Percentiles rank a stretch among this genome's conserved stretches.
Evolutionary conservation across 1,140 invertebrate species (phyloP).

Genomic region (Dreissena polymorpha): DNA sequence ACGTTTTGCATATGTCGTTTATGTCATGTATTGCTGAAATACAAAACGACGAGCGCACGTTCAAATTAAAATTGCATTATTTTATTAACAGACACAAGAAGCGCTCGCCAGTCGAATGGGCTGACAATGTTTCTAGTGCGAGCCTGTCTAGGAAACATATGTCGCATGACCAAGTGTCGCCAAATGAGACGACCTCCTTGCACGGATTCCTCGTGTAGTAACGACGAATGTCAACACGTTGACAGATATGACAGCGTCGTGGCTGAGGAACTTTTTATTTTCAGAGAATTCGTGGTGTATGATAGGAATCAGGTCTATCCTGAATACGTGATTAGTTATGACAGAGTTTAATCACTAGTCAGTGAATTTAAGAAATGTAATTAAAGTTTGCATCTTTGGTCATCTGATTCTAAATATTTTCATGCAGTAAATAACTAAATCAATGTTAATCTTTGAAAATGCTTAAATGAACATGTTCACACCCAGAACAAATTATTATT

Average conservation of each 20-base stretch:
- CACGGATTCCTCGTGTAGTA: constrained; percentile 10
- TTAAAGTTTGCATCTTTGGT: too few species aligned
- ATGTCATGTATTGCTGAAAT: too few species aligned
- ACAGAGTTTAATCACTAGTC: constrained; percentile 13
- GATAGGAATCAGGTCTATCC: constrained; percentile 45
- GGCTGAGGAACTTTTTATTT: constrained; percentile 39
- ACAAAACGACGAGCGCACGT: too few species aligned
- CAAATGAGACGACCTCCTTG: constrained; percentile 54
- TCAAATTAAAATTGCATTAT: too few species aligned
- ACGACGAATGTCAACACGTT: constrained; percentile 38
- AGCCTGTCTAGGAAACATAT: constrained; percentile 57
- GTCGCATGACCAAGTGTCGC: constrained; percentile 19
- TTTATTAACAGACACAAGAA: neutral
- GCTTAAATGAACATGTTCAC: too few species aligned
- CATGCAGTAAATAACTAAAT: too few species aligned
- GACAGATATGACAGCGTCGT: constrained; percentile 51
- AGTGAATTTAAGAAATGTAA: too few species aligned
- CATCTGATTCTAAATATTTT: too few species aligned
- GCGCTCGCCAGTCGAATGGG: constrained; percentile 22
- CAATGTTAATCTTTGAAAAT: too few species aligned
- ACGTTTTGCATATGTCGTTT: too few species aligned
- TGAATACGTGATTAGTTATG: constrained; percentile 49
- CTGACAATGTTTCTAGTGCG: constrained; percentile 58
- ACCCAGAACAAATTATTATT: too few species aligned
- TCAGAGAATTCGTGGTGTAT: constrained; percentile 52